Conservation (phyloP, 2,797 vertebrate genomes). For the Bradypus variegatus region DNA sequence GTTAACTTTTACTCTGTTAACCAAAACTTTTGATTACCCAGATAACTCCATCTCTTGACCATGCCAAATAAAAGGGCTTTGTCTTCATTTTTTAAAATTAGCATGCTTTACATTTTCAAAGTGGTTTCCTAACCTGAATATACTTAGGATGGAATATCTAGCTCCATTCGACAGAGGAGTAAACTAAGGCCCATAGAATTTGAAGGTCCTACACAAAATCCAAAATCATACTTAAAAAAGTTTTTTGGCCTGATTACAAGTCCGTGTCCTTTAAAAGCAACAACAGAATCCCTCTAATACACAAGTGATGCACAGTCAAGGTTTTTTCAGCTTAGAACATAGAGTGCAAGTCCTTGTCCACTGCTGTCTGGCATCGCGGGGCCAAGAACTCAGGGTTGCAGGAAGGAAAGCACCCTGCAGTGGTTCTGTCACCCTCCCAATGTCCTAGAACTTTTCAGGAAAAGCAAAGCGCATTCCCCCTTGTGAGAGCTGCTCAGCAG, state of each 20-base stretch:
- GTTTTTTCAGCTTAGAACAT: not conserved
- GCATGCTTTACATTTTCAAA: not conserved
- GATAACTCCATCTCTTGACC: not conserved
- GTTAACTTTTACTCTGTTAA: not conserved
- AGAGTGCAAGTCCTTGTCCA: not conserved
- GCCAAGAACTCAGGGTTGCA: not conserved
- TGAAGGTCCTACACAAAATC: not conserved
- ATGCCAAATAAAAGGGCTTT: not conserved
- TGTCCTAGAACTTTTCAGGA: not conserved
- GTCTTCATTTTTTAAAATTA: not conserved
- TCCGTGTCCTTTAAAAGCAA: not conserved
- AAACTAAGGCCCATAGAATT: slow-evolving; percentile 4
- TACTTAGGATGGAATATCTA: not conserved
- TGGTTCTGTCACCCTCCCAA: not conserved
- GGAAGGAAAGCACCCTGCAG: slow-evolving; percentile 9
- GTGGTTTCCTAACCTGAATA: not conserved
- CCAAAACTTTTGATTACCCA: not conserved
- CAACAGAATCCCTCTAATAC: not conserved
- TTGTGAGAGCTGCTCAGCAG: slow-evolving; percentile 49
- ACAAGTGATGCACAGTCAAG: not conserved
- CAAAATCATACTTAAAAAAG: too few relatives aligned
- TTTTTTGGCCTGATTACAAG: not conserved
- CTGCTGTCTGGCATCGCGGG: not conserved
- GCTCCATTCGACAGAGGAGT: not conserved
- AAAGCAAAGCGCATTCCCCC: slow-evolving; percentile 18